phyloP scores from a whole-genome alignment of 2,888 invertebrate genomes.

The Phalera bucephala region DNA sequence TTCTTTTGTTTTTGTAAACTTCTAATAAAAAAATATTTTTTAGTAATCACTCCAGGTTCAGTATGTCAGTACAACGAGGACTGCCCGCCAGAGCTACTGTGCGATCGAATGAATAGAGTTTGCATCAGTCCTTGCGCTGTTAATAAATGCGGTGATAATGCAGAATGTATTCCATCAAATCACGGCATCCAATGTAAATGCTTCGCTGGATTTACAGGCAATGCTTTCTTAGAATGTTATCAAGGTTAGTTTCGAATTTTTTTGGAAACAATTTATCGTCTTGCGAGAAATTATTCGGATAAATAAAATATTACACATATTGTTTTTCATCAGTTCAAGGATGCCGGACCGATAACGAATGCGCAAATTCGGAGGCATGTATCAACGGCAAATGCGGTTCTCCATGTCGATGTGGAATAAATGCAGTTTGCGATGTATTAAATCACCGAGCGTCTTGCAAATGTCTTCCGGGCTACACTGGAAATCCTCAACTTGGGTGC shows the following conservation, averaged over 20 bases:
- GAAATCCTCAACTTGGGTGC: conserved; percentile 89
- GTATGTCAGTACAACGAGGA: conserved; percentile 96
- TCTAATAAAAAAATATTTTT: conserved; percentile 33
- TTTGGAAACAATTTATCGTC: too few relatives aligned
- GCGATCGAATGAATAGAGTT: conserved; percentile 91
- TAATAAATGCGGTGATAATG: conserved; percentile 92
- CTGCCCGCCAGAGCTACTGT: conserved; percentile 92
- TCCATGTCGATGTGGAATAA: conserved; percentile 90
- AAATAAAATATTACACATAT: too few relatives aligned
- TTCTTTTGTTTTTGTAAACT: too few relatives aligned
- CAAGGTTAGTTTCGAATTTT: conserved; percentile 66
- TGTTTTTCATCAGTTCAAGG: conserved; percentile 80
- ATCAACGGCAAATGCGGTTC: conserved; percentile 89
- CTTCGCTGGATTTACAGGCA: conserved; percentile 88
- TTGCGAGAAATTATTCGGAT: too few relatives aligned
- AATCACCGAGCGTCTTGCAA: conserved; percentile 92
- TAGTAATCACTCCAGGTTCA: conserved; percentile 60
- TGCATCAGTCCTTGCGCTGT: conserved; percentile 92
- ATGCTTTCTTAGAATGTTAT: conserved; percentile 89
- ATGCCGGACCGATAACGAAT: conserved; percentile 88
- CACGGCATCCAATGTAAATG: conserved; percentile 91
- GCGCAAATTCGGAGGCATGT: conserved; percentile 89
- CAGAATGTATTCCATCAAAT: conserved; percentile 89
- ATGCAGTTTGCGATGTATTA: conserved; percentile 91
- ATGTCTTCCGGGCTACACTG: conserved; percentile 91